Evolutionary conservation across 2,797 vertebrate genomes (phyloP).

Genomic region (Catamblyrhynchus diadema): DNA sequence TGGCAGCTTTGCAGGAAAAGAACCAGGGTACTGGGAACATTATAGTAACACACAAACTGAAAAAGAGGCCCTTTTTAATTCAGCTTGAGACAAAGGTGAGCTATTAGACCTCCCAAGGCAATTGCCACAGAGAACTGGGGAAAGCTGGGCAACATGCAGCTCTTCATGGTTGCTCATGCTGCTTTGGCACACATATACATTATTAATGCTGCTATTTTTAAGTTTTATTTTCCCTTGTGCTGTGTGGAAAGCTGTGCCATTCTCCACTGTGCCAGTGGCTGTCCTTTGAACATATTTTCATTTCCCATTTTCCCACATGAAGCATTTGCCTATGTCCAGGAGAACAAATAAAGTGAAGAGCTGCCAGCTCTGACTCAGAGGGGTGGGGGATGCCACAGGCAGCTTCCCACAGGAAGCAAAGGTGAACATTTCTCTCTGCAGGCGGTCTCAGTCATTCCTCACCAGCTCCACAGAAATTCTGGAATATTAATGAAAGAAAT

Average conservation of each 20-base stretch:
- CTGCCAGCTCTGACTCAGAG: constrained; percentile 26
- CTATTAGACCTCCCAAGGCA: not conserved
- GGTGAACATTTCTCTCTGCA: not conserved
- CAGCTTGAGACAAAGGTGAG: not conserved
- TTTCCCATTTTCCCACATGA: not conserved
- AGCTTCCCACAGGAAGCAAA: not conserved
- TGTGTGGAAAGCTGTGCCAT: not conserved
- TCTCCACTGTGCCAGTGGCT: not conserved
- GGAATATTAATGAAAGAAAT: not conserved
- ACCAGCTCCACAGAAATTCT: not conserved
- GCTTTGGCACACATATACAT: not conserved
- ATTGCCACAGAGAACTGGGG: not conserved
- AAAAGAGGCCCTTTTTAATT: not conserved
- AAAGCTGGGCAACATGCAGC: not conserved
- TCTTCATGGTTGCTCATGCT: not conserved
- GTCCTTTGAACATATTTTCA: not conserved
- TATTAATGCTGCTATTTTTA: not conserved
- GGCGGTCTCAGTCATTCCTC: not conserved
- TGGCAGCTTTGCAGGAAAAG: not conserved
- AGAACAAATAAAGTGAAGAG: not conserved
- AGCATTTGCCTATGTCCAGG: not conserved
- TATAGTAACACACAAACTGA: not conserved
- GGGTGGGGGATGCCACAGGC: not conserved
- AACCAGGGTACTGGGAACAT: not conserved
- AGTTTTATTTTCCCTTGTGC: not conserved